Evolutionary conservation across 2,797 vertebrate genomes (phyloP), one percentile per base, ranked within the genome.

Genomic region (Falco concolor): DNA sequence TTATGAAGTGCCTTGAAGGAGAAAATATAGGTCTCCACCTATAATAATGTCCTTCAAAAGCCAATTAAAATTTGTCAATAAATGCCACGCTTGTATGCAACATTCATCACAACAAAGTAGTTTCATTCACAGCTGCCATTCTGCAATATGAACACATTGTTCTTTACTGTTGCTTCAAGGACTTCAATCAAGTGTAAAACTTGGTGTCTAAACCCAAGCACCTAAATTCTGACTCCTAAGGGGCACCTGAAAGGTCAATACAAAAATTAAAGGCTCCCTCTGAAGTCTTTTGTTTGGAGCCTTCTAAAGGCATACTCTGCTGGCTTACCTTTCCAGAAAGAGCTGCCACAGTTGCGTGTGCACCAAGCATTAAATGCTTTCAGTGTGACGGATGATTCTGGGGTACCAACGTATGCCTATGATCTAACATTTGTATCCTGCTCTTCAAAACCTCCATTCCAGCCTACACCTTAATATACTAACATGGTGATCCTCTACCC

Each of bases 341-440:
- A 44, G 16, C 20, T 67, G 23, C 70, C 34, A 40, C 16, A 75
- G 12, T 4, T 32, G 5, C 6, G 9, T 3, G 22, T 9, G 8
- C 20, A 57, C 61, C 6, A 13, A 56, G 40, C 2, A 5, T 9
- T 22, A 47, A 32, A n/a, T 32, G 19, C 20, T 73, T 61, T 30
- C 2, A 53, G 3, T 2, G 3, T 9, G 10, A 16, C 14, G 50
- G 19, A 13, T 24, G 3, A 60, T 61, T 70, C 36, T 42, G 21
- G 8, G 36, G 17, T 8, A 8, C 50, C 30, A 36, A 1, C 10
- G 5, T 6, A 28, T 8, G 7, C 36, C 17, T 22, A 1, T 3
- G 4, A 59, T 3, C 38, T 10, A 73, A 12, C 68, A 80, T 13
- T 27, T 17, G 19, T 3, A 45, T 24, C 28, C 38, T 28, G 9